Percentiles rank a stretch among this genome's conserved stretches.
Conservation (phyloP, 2,888 invertebrate genomes). For the Sthenelais limicola region DNA sequence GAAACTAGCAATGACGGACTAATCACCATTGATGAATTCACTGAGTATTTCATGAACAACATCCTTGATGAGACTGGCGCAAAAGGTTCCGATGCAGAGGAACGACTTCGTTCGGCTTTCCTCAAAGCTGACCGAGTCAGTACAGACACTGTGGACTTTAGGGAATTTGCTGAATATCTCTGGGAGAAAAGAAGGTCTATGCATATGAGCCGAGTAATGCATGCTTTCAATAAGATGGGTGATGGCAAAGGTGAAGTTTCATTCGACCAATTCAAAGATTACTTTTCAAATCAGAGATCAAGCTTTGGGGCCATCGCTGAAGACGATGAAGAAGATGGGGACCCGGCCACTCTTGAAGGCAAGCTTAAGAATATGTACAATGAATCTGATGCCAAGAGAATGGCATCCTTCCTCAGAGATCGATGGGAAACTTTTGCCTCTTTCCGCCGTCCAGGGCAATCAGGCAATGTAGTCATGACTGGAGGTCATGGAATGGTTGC, state of each 20-base stretch:
- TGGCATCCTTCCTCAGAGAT: conserved; percentile 46
- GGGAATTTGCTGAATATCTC: conserved; percentile 50
- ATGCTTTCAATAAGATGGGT: conserved; percentile 45
- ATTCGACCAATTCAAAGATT: conserved; percentile 47
- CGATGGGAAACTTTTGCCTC: conserved; percentile 51
- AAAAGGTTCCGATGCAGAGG: conserved; percentile 10
- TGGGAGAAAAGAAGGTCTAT: conserved; percentile 43
- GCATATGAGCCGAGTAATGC: conserved; percentile 35
- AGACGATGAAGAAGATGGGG: conserved; percentile 34
- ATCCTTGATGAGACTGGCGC: conserved; percentile 45
- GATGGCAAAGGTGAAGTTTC: conserved; percentile 45
- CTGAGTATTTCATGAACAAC: conserved; percentile 46
- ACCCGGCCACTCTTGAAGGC: not conserved
- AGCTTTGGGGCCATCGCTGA: conserved; percentile 23
- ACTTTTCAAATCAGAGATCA: conserved; percentile 34
- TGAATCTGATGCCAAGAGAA: conserved; percentile 32
- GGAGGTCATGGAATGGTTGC: conserved; percentile 50
- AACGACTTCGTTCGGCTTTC: conserved; percentile 48
- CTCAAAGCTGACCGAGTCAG: conserved; percentile 50
- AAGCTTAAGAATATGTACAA: conserved; percentile 24
- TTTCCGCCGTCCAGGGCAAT: conserved; percentile 48
- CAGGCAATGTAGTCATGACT: conserved; percentile 50
- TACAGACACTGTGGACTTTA: conserved; percentile 49
- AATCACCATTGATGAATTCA: conserved; percentile 49
- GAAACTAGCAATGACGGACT: conserved; percentile 19